Evolutionary conservation across 2,113 vertebrate species (phyloP), one percentile per base, ranked within the genome.

Genomic region (Todiramphus saurophagus): DNA sequence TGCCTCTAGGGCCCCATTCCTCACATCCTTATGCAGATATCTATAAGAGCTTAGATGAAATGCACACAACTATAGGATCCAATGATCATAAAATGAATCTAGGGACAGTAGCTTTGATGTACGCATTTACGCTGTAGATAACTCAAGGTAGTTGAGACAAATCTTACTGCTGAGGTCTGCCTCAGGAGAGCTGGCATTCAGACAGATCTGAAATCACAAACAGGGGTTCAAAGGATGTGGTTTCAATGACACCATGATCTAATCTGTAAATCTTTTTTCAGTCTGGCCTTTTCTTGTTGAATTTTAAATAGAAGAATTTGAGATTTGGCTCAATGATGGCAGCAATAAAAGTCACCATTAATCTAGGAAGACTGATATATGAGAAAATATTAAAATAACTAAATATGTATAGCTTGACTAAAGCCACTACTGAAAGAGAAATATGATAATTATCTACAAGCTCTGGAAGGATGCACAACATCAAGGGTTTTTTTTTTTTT

Each of bases 341-440:
- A 66, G 53, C 31, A 92, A 83, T 83, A 90, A 89, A 90, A 86
- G 90, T 86, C 48, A 85, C 25, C 55, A 73, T 73, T 90, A 74
- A 90, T 89, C 77, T 69, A 88, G 28, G 60, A 95, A 63, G 55
- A 50, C 20, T 64, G 93, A 95, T 81, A 90, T 90, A 92, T 68
- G 85, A 76, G 35, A 90, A 94, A 93, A 95, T 86, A 95, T 86
- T 95, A 92, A 94, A 96, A 94, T 94, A 96, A 91, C 80, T 92
- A 87, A 96, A 80, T 92, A 95, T 63, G 50, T 81, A 94, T 73
- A 44, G 73, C 79, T 84, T 67, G 69, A 91, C 58, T 89, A 93
- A 96, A 93, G 94, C 37, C 76, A 86, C 51, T 90, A 84, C n/a
- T 83, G 81, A 93, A 91, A 95, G 60, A 72, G 46, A 95, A 86